Evolutionary conservation across 2,797 vertebrate species (phyloP).

Genomic region (Phalanger gymnotis): DNA sequence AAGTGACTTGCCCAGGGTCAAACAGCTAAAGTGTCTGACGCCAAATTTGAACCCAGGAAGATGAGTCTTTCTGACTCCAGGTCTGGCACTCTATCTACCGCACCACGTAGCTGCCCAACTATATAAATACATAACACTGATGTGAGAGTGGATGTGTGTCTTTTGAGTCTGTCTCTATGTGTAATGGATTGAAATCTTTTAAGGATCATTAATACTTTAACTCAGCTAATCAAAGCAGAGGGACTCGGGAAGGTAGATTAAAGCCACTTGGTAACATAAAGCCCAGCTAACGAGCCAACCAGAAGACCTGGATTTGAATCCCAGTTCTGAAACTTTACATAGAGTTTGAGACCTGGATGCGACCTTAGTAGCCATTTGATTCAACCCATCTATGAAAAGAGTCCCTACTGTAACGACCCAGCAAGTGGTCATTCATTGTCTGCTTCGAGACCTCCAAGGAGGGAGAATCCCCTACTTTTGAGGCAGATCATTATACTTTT

Average conservation of each 20-base stretch:
- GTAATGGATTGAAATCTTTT: not conserved
- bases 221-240: conserved; percentile 27
- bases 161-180: not conserved
- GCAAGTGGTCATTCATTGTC: not conserved
- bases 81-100: not conserved
- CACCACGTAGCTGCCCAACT: not conserved
- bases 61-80: not conserved
- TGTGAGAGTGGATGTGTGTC: not conserved
- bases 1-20: not conserved
- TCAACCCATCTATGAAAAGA: not conserved
- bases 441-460: not conserved
- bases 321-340: not conserved
- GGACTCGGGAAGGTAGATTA: not conserved
- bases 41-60: not conserved
- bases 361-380: not conserved
- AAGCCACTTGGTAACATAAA: conserved; percentile 28
- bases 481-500: not conserved
- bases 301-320: not conserved
- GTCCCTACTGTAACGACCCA: not conserved
- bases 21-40: not conserved
- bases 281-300: not conserved
- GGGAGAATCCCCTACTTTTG: not conserved
- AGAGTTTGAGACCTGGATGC: not conserved
- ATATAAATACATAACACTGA: conserved; percentile 2
- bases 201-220: not conserved